phyloP scores from a whole-genome alignment of 2,113 vertebrate genomes.

The Chascanopsetta lugubris region DNA sequence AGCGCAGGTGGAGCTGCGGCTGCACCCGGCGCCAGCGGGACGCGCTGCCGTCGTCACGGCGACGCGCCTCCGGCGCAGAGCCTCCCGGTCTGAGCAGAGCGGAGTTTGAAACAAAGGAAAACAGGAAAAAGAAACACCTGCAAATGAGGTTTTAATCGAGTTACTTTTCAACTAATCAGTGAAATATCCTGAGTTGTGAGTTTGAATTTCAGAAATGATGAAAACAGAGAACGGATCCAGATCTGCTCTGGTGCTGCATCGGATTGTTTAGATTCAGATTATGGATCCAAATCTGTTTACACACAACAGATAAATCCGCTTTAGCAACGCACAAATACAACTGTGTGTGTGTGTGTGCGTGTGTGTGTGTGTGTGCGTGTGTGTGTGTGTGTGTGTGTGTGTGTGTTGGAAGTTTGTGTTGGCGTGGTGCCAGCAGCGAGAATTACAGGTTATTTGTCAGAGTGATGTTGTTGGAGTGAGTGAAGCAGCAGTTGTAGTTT shows the following conservation, averaged over 20 bases:
- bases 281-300: conserved; percentile 40
- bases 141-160: no score
- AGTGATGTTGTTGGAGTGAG: conserved; percentile 54
- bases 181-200: no score
- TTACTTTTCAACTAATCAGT: no score
- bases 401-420: conserved; percentile 37
- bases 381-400: conserved; percentile 7
- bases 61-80: background rate
- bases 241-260: background rate
- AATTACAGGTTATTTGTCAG: conserved; percentile 68
- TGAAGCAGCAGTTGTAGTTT: conserved; percentile 27
- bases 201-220: no score
- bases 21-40: background rate
- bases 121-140: no score
- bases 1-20: background rate
- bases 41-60: background rate
- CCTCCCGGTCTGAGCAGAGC: no score
- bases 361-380: conserved; percentile 20
- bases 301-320: conserved; percentile 33
- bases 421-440: conserved; percentile 40
- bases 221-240: no score
- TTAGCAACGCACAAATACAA: conserved; percentile 20
- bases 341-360: conserved; percentile 17
- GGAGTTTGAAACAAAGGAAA: no score
- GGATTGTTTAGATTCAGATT: conserved; percentile 22